Evolutionary conservation across 2,113 vertebrate species (phyloP), one percentile per base, ranked within the genome.

Genomic region (Channa maculata): DNA sequence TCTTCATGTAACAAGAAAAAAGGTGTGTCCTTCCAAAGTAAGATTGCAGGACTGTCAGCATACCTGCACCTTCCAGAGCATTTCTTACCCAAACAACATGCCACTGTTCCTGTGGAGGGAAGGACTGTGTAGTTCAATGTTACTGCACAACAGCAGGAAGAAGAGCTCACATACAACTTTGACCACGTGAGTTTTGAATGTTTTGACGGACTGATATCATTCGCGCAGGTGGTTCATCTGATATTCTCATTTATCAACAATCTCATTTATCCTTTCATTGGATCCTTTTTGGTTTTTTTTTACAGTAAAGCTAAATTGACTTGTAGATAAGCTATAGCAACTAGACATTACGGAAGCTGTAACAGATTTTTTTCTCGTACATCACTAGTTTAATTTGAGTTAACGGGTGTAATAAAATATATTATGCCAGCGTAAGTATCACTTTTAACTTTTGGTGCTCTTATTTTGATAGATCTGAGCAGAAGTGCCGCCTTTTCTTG

Each of bases 11-110:
- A 38, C 49, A 10, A 15, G 39, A 8, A 49, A 14, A 53, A 69
- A 52, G 89, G 88, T 59, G 89, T 84, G 86, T 66, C 71, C 8
- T n/a, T 50, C 6, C 9, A 45, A 44, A 75, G 43, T 24, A 43
- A 55, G 33, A 48, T 14, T 0, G 2, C 63, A 33, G 41, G 36
- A 41, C 55, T 48, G 53, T 5, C 46, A 13, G 51, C 87, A 83
- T 78, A 71, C 79, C 60, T 71, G 58, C 58, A 67, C 36, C 24
- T 46, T 48, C 6, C 38, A 13, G 2, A 24, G 37, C 41, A n/a
- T 71, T 78, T 74, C 76, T 51, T 48, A 12, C 3, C 6, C 0
- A 5, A 11, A 2, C 48, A 3, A 15, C 24, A n/a, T 6, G 53
- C 69, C 5, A 65, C 24, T 60, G 71, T 77, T 82, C 39, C 63